These are phyloP conservation scores for Ranitomeya imitator DNA, from an alignment of 2,113 vertebrate species.

Conservation along the genomic window DNA sequence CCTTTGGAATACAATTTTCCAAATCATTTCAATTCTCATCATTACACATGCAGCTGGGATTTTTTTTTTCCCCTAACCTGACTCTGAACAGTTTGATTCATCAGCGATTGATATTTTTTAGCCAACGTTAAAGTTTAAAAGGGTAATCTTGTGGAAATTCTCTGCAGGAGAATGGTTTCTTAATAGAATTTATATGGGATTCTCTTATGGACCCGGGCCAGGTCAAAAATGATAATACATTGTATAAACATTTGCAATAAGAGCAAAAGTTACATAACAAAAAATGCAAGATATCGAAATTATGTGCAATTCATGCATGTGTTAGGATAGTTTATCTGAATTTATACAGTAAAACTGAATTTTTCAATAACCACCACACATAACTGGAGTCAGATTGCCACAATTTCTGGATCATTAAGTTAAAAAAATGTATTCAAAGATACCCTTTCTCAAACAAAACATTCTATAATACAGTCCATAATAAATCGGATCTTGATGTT, in stretches of 20 bases:
- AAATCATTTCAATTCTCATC: background rate
- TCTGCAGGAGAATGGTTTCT: conserved; percentile 32
- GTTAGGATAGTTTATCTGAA: background rate
- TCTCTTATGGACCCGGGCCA: background rate
- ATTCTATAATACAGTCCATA: too few species aligned
- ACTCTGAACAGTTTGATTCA: conserved; percentile 27
- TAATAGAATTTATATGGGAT: conserved; percentile 43
- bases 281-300: background rate
- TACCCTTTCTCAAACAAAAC: too few species aligned
- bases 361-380: background rate
- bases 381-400: too few species aligned
- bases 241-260: background rate
- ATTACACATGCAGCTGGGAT: conserved; percentile 31
- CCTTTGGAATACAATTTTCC: conserved; percentile 46
- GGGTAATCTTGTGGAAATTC: conserved; percentile 35
- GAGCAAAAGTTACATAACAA: background rate
- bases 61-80: background rate
- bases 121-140: conserved; percentile 44
- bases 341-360: background rate
- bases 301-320: too few species aligned
- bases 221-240: background rate
- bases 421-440: too few species aligned
- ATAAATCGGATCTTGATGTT: too few species aligned
- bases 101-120: conserved; percentile 43
- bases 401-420: too few species aligned